Base-by-base conservation (phyloP, 1,140 invertebrate species). In the Leptonema lineaticorne region DNA sequence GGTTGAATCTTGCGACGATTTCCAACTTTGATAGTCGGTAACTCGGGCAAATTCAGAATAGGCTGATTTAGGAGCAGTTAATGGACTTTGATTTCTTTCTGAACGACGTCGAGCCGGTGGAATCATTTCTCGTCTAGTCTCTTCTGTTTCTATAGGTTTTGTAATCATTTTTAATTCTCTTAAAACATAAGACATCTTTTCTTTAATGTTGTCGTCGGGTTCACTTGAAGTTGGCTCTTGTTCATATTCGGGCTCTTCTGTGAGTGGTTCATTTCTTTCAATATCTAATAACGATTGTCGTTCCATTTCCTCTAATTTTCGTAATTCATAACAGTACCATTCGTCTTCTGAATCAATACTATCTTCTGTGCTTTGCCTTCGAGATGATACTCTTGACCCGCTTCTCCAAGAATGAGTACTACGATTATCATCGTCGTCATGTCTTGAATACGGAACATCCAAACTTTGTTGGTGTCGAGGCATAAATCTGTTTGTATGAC, bases 301-400 rank as follows among this genome's bases (percentile, higher is more conserved):
- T 78, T 96, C 93, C 75, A 95, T 83, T 81, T 94, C 90, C 79
- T 95, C 91, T 33, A 96, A 77, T 78, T 95, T 93, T 50, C 90
- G 83, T 59, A 95, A 75, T 75, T 95, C 93, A 76, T 96, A 94
- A 70, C 91, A 92, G 74, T 94, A 96, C 90, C 93, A 96, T 81
- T 95, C 93, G 75, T 96, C 93, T 79, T 96, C 93, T 45, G 91
- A 93, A 78, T 96, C 93, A 64, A 96, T 95, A 66, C 91, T 93
- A 73, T 96, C 93, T 81, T 95, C 93, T 0, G 93, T 95, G 76
- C 92, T 94, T 81, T 96, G 93, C 33, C 93, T 81, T 74, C 93
- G 84, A 1, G 93, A 95, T 4, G 92, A 93, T n/a, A 92, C 90
- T 70, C 91, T 82, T 0, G 92, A 94, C 1, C 91, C 89, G 74